A percentile compares a stretch with the other conserved stretches of the same genome.
Evolutionary conservation across 92 coral and sea anemone genomes (phyloP).

Genomic region (Zoanthus sansibaricus): DNA sequence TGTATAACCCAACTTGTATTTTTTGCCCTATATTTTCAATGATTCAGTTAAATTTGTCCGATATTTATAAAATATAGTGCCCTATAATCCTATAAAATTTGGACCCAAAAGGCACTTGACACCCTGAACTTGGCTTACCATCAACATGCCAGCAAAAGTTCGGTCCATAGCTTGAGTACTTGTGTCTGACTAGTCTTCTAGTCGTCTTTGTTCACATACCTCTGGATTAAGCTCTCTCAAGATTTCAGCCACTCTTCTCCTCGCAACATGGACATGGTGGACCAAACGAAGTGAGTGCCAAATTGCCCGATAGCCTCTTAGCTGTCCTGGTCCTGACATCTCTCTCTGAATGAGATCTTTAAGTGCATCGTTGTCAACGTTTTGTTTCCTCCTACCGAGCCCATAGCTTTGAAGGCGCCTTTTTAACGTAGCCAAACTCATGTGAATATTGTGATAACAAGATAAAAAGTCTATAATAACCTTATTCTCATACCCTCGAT

Average conservation of each 20-base stretch:
- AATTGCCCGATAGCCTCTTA: slow-evolving; percentile 57
- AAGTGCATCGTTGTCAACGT: slow-evolving; percentile 19
- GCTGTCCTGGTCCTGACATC: slow-evolving; percentile 38
- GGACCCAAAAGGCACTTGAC: slow-evolving; percentile 4
- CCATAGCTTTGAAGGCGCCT: slow-evolving; percentile 23
- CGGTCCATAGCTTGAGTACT: slow-evolving; percentile 60
- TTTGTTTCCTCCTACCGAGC: slow-evolving; percentile 23
- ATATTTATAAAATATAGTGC: not conserved
- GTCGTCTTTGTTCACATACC: slow-evolving; percentile 55
- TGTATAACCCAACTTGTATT: not conserved
- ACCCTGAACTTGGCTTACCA: slow-evolving; percentile 55
- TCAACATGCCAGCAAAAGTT: slow-evolving; percentile 23
- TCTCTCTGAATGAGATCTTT: slow-evolving; percentile 25
- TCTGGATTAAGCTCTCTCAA: slow-evolving; percentile 65
- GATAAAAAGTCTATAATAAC: slow-evolving; percentile 25
- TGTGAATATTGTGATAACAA: slow-evolving; percentile 17
- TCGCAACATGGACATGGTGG: slow-evolving; percentile 58
- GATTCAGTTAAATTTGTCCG: not conserved
- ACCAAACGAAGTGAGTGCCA: slow-evolving; percentile 62
- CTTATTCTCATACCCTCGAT: slow-evolving; percentile 23
- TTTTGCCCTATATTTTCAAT: not conserved
- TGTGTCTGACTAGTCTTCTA: slow-evolving; percentile 39
- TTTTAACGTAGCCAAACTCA: slow-evolving; percentile 24
- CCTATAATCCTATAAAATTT: not conserved
- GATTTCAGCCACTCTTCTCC: slow-evolving; percentile 40